Base-by-base conservation (phyloP, 2,113 vertebrate species). In the Rattus rattus region DNA sequence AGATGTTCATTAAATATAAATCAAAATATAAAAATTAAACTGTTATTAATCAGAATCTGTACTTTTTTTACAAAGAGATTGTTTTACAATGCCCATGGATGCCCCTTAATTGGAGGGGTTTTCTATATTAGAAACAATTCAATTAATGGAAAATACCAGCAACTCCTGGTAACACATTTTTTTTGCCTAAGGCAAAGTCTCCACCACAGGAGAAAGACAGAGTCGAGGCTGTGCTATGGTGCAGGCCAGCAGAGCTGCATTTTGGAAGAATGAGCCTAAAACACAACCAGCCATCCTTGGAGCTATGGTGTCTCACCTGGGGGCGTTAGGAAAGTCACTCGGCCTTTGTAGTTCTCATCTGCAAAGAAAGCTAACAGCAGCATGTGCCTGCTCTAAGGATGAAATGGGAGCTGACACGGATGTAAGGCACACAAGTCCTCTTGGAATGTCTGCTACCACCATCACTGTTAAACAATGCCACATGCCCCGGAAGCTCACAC, bases 101-200 rank as follows among this genome's bases (percentile, higher is more conserved):
- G 70, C 33, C 30, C 84, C 54, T 33, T 75, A 97, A 96, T 11
- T 96, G 36, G 91, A 39, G 26, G 9, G 65, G 92, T 33, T 93
- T 72, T 83, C 54, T 88, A 17, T 89, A 86, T 88, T 86, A 69
- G 59, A 97, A 96, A 93, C 76, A 90, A 96, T 80, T 61, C 75
- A 94, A 96, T 83, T 97, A 95, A 91, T 85, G 52, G 85, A 90
- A 96, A 69, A 56, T 87, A 92, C 2, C 73, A 52, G 93, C 65
- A 93, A 95, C 75, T 65, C 93, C 88, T 80, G 93, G 20, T 63
- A 96, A 94, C 56, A 92, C 49, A 83, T 70, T 90, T 86, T 90
- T 86, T 94, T 95, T 92, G 61, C 93, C 69, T 75, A 93, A 94
- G n/a, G 87, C 83, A 65, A 97, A 87, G 94, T 75, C 22, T 75